Conservation (phyloP, 2,797 vertebrate genomes). For the Urosaurus nigricauda region DNA sequence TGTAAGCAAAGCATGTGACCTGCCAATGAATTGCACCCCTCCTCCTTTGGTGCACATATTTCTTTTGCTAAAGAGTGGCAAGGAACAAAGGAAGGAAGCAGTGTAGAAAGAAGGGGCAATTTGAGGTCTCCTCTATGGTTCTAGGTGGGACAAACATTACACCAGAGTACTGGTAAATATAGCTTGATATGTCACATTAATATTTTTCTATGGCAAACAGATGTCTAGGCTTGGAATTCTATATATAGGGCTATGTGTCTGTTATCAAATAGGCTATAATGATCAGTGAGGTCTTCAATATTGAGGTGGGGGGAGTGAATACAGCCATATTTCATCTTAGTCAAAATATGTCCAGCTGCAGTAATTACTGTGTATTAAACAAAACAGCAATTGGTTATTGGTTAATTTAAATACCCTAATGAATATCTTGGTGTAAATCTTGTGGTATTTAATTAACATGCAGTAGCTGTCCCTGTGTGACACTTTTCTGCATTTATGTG, state of each 20-base stretch:
- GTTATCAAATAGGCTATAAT: conserved; percentile 7
- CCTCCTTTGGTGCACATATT: neutral
- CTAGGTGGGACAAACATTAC: neutral
- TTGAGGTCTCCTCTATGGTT: neutral
- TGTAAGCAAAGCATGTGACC: neutral
- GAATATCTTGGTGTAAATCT: conserved; percentile 55
- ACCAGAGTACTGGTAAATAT: neutral
- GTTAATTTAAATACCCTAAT: conserved; percentile 54
- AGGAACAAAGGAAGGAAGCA: neutral
- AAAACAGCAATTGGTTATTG: conserved; percentile 55
- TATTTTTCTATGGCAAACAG: neutral
- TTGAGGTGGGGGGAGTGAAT: neutral
- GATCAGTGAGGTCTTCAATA: conserved; percentile 20
- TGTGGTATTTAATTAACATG: conserved; percentile 54
- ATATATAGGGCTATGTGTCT: neutral
- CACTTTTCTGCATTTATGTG: conserved; percentile 53
- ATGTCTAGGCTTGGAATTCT: neutral
- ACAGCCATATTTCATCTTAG: conserved; percentile 35
- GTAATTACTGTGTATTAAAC: conserved; percentile 52
- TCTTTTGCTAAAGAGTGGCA: neutral
- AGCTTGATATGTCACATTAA: neutral
- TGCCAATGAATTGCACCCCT: neutral
- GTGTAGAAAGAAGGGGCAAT: neutral
- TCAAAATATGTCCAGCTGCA: conserved; percentile 52
- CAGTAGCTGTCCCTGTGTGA: conserved; percentile 51